Conservation (phyloP, 2,888 invertebrate species). For the Temnothorax unifasciatus region DNA sequence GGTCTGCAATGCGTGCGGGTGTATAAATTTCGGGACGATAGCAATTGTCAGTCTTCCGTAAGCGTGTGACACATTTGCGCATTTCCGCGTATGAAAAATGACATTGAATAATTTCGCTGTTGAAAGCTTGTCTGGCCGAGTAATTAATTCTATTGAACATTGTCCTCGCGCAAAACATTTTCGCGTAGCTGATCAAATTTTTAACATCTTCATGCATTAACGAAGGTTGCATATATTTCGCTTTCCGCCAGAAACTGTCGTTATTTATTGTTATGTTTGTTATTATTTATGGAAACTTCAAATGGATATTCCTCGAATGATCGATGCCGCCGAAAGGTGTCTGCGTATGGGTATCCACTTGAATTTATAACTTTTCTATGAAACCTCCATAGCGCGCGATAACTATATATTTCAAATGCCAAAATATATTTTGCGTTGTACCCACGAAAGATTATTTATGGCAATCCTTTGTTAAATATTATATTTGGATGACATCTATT, state of each 20-base stretch:
- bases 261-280: constrained; percentile 54
- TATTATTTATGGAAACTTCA: constrained; percentile 54
- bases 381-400: constrained; percentile 45
- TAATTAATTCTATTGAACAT: constrained; percentile 53
- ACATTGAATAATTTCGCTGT: constrained; percentile 42
- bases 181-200: constrained; percentile 50
- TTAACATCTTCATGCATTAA: constrained; percentile 50
- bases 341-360: neutral
- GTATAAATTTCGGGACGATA: constrained; percentile 21
- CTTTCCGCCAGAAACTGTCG: constrained; percentile 17
- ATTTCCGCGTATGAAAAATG: constrained; percentile 37
- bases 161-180: constrained; percentile 48
- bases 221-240: constrained; percentile 39
- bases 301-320: constrained; percentile 49
- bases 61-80: constrained; percentile 28
- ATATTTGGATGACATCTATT: neutral
- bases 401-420: constrained; percentile 53
- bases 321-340: constrained; percentile 49
- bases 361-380: constrained; percentile 55
- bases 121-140: constrained; percentile 46
- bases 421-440: constrained; percentile 29
- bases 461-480: constrained; percentile 42
- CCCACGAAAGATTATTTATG: constrained; percentile 33
- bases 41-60: constrained; percentile 44
- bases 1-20: constrained; percentile 24